phyloP scores from a whole-genome alignment of 1,140 invertebrate species.

The Chionoecetes opilio region DNA sequence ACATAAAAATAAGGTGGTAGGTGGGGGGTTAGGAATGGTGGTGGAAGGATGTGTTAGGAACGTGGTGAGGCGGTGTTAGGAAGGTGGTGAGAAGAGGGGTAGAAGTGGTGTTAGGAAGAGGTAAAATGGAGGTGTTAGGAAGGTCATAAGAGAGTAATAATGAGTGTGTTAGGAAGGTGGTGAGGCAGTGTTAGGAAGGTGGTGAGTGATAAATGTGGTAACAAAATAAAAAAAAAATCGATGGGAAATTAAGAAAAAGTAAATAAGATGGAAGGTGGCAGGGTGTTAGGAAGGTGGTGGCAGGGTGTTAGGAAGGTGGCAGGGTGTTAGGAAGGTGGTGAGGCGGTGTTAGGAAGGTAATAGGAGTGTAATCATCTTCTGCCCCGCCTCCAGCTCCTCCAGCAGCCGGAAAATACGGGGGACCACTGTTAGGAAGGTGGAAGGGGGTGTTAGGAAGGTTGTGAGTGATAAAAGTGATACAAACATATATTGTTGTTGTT shows the following conservation, averaged over 20 bases:
- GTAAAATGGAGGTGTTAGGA: not conserved
- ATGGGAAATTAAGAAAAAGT: not conserved
- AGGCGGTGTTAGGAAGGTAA: too few species aligned
- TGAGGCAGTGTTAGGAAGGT: not conserved
- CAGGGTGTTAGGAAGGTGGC: too few species aligned
- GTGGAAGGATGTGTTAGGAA: not conserved
- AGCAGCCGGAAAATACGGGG: slow-evolving; percentile 98
- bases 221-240: not conserved
- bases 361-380: slow-evolving; percentile 90
- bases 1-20: too few species aligned
- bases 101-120: not conserved
- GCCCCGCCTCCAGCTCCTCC: slow-evolving; percentile 99
- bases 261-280: not conserved
- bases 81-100: not conserved
- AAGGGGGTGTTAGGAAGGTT: not conserved
- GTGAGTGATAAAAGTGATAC: too few species aligned
- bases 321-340: too few species aligned
- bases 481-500: too few species aligned
- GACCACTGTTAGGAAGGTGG: slow-evolving; percentile 87
- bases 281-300: not conserved
- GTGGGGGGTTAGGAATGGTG: not conserved
- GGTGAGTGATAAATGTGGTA: too few species aligned
- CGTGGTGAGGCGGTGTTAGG: not conserved
- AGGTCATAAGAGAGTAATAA: not conserved
- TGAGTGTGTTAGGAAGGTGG: not conserved